Conservation (phyloP, 2,113 vertebrate species). For the Buteo buteo region DNA sequence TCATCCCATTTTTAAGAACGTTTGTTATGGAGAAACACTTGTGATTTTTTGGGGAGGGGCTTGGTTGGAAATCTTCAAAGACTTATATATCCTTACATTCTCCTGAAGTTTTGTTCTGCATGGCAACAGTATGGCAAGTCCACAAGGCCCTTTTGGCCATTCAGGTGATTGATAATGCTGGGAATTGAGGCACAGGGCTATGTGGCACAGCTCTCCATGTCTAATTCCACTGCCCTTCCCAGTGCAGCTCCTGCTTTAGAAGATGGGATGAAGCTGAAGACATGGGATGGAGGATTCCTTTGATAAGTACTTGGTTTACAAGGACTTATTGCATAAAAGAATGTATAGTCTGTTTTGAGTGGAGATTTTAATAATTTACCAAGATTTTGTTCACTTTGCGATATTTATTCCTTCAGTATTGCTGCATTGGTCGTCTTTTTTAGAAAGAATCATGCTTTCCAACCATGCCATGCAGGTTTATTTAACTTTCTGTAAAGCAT, state of each 20-base stretch:
- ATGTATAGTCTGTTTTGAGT: background rate
- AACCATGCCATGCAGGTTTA: background rate
- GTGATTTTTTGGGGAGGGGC: background rate
- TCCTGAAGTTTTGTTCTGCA: background rate
- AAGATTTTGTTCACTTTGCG: background rate
- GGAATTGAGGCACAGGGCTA: background rate
- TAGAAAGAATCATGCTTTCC: background rate
- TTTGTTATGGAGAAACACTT: background rate
- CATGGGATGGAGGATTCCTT: background rate
- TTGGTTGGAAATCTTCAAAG: background rate
- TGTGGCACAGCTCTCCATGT: background rate
- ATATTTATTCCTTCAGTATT: background rate
- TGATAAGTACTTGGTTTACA: background rate
- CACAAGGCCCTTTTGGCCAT: background rate
- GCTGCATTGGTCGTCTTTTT: background rate
- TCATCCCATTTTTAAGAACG: background rate
- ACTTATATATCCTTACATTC: background rate
- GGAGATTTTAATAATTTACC: background rate
- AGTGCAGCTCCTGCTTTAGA: background rate
- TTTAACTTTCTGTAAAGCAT: background rate
- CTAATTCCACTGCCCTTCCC: background rate
- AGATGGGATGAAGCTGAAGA: background rate
- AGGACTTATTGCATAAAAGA: background rate
- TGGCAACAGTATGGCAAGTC: background rate
- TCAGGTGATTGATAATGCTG: background rate